Base-by-base conservation (phyloP, 2,113 vertebrate genomes). In the Chroicocephalus ridibundus region DNA sequence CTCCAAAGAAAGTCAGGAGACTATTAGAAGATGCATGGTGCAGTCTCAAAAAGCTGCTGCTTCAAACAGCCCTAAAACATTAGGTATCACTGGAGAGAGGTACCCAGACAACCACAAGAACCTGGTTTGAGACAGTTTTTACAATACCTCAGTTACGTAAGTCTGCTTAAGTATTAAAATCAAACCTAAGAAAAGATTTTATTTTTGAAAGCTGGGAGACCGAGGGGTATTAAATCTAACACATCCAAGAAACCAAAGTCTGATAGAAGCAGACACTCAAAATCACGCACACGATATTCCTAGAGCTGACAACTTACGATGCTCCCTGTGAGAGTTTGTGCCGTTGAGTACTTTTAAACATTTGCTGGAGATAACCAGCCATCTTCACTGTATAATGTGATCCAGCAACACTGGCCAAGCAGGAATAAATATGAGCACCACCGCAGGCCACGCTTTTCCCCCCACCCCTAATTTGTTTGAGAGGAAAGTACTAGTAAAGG, bases 281-380 rank as follows among this genome's bases (percentile, higher is more conserved):
- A 69, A 16, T 11, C 54, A 24, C 1, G 3, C 24, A 44, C 14
- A 6, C 0, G 0, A 27, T 5, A 42, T 10, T 52, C 49, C 42
- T 26, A 32, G 58, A 46, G 40, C 76, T 65, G 38, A 38, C 31
- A 80, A 36, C 15, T 17, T 44, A 8, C 0, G 2, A 17, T 6
- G 13, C 3, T 15, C 9, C 55, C 62, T 2, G 4, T 5, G 22
- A 61, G 40, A 24, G 26, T 15, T 38, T 55, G 24, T 71, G 27
- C 27, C 31, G 21, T 24, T 34, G 38, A 26, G 11, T 3, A 13
- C 3, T 16, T 54, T 80, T 24, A 51, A 77, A 19, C 20, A 58
- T 20, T n/a, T 74, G 16, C 65, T 82, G 80, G 14, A 58, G 17
- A 27, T 9, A 26, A 82, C 20, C 44, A 42, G 20, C 54, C n/a